Percentiles rank a stretch among this genome's conserved stretches.
Conservation (phyloP, 2,113 vertebrate species). For the Malurus alboscapulatus region DNA sequence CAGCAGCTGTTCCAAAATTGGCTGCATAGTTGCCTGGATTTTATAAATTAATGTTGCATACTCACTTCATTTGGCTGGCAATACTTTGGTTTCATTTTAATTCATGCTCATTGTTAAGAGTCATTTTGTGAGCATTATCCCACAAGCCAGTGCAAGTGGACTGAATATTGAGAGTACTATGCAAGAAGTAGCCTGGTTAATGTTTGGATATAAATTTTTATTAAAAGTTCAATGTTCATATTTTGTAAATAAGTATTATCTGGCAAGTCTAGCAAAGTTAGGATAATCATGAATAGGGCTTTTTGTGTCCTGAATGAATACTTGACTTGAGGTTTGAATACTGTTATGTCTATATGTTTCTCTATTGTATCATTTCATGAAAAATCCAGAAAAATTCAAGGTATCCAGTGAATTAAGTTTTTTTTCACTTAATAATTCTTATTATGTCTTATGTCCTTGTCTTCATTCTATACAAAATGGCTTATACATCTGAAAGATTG, state of each 20-base stretch:
- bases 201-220: neutral
- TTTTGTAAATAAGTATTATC: neutral
- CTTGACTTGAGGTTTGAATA: neutral
- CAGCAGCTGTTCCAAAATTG: neutral
- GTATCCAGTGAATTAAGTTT: neutral
- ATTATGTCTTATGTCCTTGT: neutral
- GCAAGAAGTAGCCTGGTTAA: neutral
- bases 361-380: neutral
- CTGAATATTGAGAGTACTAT: neutral
- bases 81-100: neutral
- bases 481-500: neutral
- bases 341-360: neutral
- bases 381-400: neutral
- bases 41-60: neutral
- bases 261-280: neutral
- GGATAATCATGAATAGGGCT: neutral
- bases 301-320: neutral
- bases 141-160: neutral
- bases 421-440: neutral
- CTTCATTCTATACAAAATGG: neutral
- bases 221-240: neutral
- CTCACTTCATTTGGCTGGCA: neutral
- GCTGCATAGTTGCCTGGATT: neutral
- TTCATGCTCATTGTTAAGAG: neutral
- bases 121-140: neutral